Conservation (phyloP, 2,797 vertebrate species). For the Trachops cirrhosus region DNA sequence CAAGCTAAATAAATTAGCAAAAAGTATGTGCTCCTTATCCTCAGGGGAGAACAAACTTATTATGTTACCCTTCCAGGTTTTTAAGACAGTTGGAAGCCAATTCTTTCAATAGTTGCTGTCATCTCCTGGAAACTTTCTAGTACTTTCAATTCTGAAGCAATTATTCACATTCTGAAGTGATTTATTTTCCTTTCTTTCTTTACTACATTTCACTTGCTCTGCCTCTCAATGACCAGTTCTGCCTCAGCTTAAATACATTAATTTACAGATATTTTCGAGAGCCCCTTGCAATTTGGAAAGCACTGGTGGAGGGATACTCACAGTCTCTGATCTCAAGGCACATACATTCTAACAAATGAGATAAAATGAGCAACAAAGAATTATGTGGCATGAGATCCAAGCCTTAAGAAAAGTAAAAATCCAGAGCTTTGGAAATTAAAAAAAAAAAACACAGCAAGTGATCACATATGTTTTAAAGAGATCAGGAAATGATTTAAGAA, state of each 20-base stretch:
- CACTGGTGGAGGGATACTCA: not conserved
- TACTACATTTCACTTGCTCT: not conserved
- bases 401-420: conserved; percentile 23
- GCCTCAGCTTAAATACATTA: conserved; percentile 1
- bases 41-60: conserved; percentile 49
- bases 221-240: not conserved
- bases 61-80: conserved; percentile 65
- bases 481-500: not conserved
- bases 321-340: not conserved
- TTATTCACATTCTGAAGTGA: conserved; percentile 63
- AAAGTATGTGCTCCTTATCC: conserved; percentile 52
- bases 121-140: conserved; percentile 50
- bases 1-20: conserved; percentile 61
- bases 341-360: not conserved
- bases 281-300: not conserved
- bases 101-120: conserved; percentile 65
- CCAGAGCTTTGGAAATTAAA: not conserved
- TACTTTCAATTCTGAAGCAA: conserved; percentile 62
- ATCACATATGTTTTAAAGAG: conserved; percentile 19
- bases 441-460: not conserved
- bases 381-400: conserved; percentile 11
- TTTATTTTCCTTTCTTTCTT: conserved; percentile 39
- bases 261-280: conserved; percentile 19
- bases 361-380: conserved; percentile 20
- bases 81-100: conserved; percentile 64